A percentile compares a stretch with the other conserved stretches of the same genome.
phyloP scores from a whole-genome alignment of 2,797 vertebrate genomes.

The Brotula barbata region DNA sequence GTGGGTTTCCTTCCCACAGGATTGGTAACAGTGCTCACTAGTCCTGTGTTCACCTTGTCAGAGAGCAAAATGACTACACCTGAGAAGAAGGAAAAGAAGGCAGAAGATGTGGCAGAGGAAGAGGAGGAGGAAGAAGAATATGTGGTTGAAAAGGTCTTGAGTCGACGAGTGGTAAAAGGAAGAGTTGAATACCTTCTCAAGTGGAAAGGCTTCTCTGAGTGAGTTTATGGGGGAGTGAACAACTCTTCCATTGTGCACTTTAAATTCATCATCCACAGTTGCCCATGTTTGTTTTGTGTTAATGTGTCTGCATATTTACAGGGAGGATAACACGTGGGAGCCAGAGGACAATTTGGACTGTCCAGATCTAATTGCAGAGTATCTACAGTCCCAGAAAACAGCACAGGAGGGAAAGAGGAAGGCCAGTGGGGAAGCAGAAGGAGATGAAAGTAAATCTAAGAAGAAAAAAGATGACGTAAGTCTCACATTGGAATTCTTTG shows the following conservation, averaged over 20 bases:
- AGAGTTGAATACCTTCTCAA: constrained; percentile 97
- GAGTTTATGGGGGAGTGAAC: constrained; percentile 65
- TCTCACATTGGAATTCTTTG: not conserved
- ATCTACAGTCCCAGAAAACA: constrained; percentile 91
- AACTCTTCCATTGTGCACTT: no score
- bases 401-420: constrained; percentile 93
- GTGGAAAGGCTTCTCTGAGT: constrained; percentile 98
- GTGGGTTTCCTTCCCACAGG: not conserved
- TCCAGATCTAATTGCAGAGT: constrained; percentile 96
- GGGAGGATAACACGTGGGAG: constrained; percentile 98
- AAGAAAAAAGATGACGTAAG: constrained; percentile 96
- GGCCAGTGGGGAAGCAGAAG: constrained; percentile 83
- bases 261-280: not conserved
- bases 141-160: constrained; percentile 96
- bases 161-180: constrained; percentile 93
- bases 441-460: constrained; percentile 94
- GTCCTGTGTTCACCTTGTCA: constrained; percentile 52
- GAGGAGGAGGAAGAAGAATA: constrained; percentile 97
- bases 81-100: constrained; percentile 95
- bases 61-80: constrained; percentile 85
- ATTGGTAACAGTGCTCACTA: not conserved
- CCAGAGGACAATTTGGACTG: constrained; percentile 98
- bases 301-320: constrained; percentile 56
- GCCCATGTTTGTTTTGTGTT: not conserved
- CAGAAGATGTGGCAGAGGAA: constrained; percentile 82